These are phyloP conservation scores for Antheraea assamensis DNA, from an alignment of 2,888 invertebrate species.

Conservation along the genomic window DNA sequence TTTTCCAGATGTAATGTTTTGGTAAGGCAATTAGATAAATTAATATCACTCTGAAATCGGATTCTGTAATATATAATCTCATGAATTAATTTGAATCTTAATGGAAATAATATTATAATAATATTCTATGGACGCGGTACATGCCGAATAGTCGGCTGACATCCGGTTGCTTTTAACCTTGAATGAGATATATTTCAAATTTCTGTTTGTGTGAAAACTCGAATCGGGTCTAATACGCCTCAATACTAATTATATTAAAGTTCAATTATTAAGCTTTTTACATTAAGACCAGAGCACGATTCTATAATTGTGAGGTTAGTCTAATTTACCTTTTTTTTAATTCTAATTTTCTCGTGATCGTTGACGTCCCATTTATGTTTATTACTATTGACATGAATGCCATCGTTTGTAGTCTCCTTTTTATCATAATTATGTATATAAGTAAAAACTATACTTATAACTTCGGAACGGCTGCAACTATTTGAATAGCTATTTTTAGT, in stretches of 20 bases:
- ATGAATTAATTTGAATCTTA: neutral
- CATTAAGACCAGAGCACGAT: neutral
- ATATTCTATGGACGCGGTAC: neutral
- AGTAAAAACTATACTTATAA: too few species aligned
- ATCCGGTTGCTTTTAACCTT: conserved; percentile 9
- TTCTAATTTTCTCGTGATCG: too few species aligned
- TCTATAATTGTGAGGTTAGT: neutral
- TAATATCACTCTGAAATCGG: neutral
- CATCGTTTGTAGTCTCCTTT: too few species aligned
- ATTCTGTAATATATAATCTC: neutral
- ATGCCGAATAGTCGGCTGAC: neutral
- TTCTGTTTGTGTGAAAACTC: conserved; percentile 1
- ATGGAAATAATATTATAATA: conserved; percentile 12
- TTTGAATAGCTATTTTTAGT: too few species aligned
- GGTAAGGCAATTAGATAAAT: neutral
- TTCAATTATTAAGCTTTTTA: neutral
- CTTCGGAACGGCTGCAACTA: too few species aligned
- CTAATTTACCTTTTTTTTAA: too few species aligned
- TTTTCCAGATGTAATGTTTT: neutral
- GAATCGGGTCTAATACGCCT: neutral
- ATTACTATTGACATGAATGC: too few species aligned
- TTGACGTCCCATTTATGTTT: too few species aligned
- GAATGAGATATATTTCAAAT: neutral
- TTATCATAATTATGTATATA: too few species aligned
- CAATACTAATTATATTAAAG: neutral